Conservation (phyloP, 1,140 invertebrate species). For the Drosophila punjabiensis region DNA sequence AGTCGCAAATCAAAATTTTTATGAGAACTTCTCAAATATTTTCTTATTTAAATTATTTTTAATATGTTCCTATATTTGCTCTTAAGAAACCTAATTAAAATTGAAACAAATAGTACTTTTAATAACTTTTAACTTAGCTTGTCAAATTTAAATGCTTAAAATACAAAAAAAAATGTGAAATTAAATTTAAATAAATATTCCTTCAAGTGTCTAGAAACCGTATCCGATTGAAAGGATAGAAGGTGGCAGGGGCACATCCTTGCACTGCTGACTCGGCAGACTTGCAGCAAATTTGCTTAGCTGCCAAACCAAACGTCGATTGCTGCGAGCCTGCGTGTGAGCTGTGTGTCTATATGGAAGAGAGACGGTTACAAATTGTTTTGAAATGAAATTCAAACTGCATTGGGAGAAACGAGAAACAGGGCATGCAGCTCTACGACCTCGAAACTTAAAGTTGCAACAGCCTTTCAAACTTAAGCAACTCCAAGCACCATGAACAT, state of each 20-base stretch:
- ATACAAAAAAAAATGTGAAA: too few species aligned
- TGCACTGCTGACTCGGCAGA: constrained; percentile 64
- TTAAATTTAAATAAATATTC: neutral
- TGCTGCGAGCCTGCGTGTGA: constrained; percentile 56
- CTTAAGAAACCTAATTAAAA: neutral
- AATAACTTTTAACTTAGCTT: neutral
- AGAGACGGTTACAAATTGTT: constrained; percentile 79
- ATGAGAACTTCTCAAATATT: neutral
- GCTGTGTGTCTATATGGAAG: constrained; percentile 34
- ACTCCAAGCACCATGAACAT: neutral
- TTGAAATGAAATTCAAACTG: constrained; percentile 78
- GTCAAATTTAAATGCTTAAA: neutral
- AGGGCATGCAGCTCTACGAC: constrained; percentile 36
- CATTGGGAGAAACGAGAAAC: constrained; percentile 18
- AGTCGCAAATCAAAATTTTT: neutral
- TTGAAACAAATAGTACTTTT: neutral
- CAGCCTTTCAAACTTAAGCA: neutral
- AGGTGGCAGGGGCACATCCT: constrained; percentile 54
- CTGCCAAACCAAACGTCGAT: constrained; percentile 82
- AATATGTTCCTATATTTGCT: neutral
- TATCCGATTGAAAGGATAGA: constrained; percentile 31
- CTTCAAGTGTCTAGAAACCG: constrained; percentile 11
- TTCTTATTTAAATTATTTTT: neutral
- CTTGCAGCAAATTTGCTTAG: constrained; percentile 76
- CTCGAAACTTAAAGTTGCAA: constrained; percentile 15